These are phyloP conservation scores for Malthinus seriepunctatus DNA, from an alignment of 2,888 invertebrate species.

Conservation along the genomic window DNA sequence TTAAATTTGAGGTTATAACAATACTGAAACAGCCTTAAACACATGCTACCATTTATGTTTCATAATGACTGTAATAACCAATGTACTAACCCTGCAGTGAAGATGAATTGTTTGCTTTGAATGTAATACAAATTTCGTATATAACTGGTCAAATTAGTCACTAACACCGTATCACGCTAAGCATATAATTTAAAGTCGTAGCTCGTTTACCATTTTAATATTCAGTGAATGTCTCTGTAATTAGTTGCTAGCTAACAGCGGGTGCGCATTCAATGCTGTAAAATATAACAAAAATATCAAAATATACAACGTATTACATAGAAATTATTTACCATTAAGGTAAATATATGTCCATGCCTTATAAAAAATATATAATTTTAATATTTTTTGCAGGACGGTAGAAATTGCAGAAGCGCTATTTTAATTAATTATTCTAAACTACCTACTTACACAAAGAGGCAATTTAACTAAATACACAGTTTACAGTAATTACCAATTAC, in stretches of 20 bases:
- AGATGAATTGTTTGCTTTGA: slow-evolving; percentile 26
- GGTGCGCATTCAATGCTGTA: not conserved
- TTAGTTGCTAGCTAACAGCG: slow-evolving; percentile 9
- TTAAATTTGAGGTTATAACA: slow-evolving; percentile 23
- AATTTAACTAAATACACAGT: no score
- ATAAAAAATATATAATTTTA: no score
- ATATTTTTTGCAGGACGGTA: no score
- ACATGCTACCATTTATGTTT: slow-evolving; percentile 26
- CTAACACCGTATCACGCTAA: not conserved
- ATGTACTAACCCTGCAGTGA: slow-evolving; percentile 17
- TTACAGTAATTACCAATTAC: no score
- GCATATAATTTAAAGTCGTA: not conserved
- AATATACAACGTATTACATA: no score
- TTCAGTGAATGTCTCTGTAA: not conserved
- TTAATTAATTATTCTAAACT: no score
- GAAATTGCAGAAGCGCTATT: no score
- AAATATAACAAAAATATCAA: no score
- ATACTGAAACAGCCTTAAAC: slow-evolving; percentile 19
- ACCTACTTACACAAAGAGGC: no score
- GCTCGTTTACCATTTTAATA: not conserved
- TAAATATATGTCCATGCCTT: no score
- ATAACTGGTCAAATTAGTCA: slow-evolving; percentile 15
- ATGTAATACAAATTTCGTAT: slow-evolving; percentile 14
- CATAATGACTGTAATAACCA: slow-evolving; percentile 20
- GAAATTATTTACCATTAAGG: no score